Evolutionary conservation across 1,140 invertebrate species (phyloP).

Genomic region (Sitobion miscanthi): DNA sequence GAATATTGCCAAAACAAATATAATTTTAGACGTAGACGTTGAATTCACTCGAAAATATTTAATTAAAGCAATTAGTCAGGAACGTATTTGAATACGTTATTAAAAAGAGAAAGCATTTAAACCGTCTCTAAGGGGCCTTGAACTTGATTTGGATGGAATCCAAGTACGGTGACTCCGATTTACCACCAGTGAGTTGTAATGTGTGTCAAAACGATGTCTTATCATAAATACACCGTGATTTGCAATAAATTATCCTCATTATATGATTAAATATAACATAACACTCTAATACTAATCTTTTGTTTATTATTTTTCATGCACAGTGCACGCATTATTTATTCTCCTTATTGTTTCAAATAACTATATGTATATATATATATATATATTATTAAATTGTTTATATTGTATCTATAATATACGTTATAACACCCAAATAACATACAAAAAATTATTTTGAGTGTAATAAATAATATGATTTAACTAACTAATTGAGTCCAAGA

Average conservation of each 20-base stretch:
- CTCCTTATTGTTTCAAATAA: background rate
- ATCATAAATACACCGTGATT: background rate
- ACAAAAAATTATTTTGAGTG: background rate
- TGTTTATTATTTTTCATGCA: background rate
- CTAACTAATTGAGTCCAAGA: background rate
- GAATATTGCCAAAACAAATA: background rate
- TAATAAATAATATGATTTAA: background rate
- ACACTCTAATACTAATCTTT: background rate
- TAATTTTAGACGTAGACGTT: background rate
- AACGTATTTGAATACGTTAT: background rate
- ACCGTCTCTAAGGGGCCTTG: conserved; percentile 6
- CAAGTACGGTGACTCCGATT: background rate
- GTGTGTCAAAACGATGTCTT: conserved; percentile 23
- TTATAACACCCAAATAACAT: background rate
- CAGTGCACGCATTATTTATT: background rate
- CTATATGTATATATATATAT: background rate
- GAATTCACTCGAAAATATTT: background rate
- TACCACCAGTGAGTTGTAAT: background rate
- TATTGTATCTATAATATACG: background rate
- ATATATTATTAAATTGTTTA: background rate
- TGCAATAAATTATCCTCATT: background rate
- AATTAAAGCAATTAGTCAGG: background rate
- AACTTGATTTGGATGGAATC: conserved; percentile 34
- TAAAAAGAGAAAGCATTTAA: conserved; percentile 18
- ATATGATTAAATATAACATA: background rate